Evolutionary conservation across 2,888 invertebrate genomes (phyloP), one percentile per base, ranked within the genome.

Genomic region (Thereva nobilitata): DNA sequence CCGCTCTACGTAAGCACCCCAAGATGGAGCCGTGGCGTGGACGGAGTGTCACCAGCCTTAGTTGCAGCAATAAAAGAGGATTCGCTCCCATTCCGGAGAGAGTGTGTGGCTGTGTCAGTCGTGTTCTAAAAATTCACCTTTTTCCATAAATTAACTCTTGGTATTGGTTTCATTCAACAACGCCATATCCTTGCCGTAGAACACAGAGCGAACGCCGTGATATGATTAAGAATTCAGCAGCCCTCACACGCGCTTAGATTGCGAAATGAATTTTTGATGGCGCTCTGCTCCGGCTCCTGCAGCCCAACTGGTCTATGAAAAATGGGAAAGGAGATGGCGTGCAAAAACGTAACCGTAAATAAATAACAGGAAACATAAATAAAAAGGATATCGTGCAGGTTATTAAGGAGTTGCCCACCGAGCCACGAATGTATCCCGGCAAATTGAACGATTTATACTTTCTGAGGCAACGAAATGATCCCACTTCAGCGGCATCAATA

Each of bases 231-330:
- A 77, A 80, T 80, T 78, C 76, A 80, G 73, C 74, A 75, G 74
- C 76, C 76, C 79, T 80, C 78, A 79, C 80, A 79, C 80, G 79
- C 78, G 80, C 77, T 80, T 80, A 80, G 80, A 80, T 80, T 80
- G 79, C 77, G 75, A 78, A 78, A 79, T 80, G 77, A 80, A 80
- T 80, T 77, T 80, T 80, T 80, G 70, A 79, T 78, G 74, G 72
- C 69, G 73, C 71, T 74, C 64, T 67, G 61, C 66, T 74, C 75
- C 68, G 71, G 71, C 71, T 59, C 40, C 10, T 53, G 37, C 63
- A 63, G 42, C 42, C 64, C 64, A 53, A 66, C 47, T 61, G 50
- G 52, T 64, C 64, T 52, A 64, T 64, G 64, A 64, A 64, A 64
- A 64, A 64, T 64, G 64, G 35, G 52, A 37, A 44, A 53, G 44